These are phyloP conservation scores for Athene cunicularia DNA, from an alignment of 2,113 vertebrate genomes.

Conservation along the genomic window DNA sequence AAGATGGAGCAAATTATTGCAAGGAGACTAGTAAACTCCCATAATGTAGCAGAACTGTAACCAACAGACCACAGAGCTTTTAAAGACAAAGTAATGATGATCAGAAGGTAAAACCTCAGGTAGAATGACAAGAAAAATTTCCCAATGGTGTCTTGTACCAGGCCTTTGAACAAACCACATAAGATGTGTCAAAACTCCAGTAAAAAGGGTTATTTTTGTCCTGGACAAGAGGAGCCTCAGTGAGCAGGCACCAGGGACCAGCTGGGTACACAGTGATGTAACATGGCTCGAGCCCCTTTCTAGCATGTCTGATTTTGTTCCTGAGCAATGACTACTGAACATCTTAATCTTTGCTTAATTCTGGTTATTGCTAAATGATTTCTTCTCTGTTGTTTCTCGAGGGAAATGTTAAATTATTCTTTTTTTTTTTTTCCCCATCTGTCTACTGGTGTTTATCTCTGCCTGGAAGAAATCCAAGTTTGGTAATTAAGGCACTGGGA, in stretches of 20 bases:
- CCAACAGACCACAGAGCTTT: neutral
- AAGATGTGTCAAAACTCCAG: neutral
- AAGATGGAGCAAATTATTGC: neutral
- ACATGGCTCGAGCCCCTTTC: neutral
- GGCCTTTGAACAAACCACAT: neutral
- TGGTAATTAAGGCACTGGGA: constrained; percentile 44
- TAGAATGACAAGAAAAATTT: neutral
- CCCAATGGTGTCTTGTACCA: neutral
- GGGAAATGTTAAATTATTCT: constrained; percentile 31
- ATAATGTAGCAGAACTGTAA: neutral
- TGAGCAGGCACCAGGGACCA: neutral
- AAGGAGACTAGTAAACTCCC: neutral
- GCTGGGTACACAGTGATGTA: neutral
- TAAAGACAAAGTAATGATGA: neutral
- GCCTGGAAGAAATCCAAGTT: constrained; percentile 50
- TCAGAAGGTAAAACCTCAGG: neutral
- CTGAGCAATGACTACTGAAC: neutral
- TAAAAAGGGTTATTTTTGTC: neutral
- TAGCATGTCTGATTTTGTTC: neutral
- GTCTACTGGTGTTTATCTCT: constrained; percentile 35
- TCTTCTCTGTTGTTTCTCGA: constrained; percentile 2
- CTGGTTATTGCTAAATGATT: constrained; percentile 16
- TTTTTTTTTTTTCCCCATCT: neutral
- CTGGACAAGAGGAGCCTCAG: neutral
- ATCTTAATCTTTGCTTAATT: constrained; percentile 47